Evolutionary conservation across 2,888 invertebrate genomes (phyloP), one percentile per base, ranked within the genome.

Genomic region (Aphodius sticticus): DNA sequence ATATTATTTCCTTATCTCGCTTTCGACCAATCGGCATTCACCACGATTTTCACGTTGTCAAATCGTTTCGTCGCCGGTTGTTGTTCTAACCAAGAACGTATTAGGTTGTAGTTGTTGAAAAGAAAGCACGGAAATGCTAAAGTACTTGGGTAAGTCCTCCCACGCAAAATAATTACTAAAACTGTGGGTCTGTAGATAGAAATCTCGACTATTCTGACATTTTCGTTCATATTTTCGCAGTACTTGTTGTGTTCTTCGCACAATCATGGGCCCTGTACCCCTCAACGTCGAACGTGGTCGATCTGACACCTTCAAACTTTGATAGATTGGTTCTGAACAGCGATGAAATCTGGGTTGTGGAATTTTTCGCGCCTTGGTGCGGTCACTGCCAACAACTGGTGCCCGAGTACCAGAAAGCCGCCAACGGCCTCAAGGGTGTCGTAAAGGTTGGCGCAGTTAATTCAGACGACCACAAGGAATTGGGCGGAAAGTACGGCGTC

Each of bases 311-410:
- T 0, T 91, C 91, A 76, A 99, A 97, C 91, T 99, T 99, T 88
- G 94, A 98, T 85, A 93, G 91, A 83, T 90, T 95, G 84, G 98
- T 99, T 5, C 89, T 94, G 75, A 93, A 96, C 83, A 93, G 96
- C 83, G 95, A 98, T 88, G 93, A 95, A 84, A 90, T 99, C 35
- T 99, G 99, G 99, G 90, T 99, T 80, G 96, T 99, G 0, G 99
- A 99, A 87, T 98, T 97, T 89, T 98, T 92, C 89, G 99, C 99
- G 0, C 98, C 98, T 0, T 99, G 99, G 99, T 99, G 96, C 89
- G 97, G 96, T 12, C 96, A 96, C 87, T 96, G 99, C 89, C 94
- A 98, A 88, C 93, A 92, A 81, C 91, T 99, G 71, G 97, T 95
- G 71, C 96, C 98, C 0, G 99, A 99, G 87, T 99, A 98, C 90